Evolutionary conservation across 2,113 vertebrate species (phyloP).

Genomic region (Crotalus viridis): DNA sequence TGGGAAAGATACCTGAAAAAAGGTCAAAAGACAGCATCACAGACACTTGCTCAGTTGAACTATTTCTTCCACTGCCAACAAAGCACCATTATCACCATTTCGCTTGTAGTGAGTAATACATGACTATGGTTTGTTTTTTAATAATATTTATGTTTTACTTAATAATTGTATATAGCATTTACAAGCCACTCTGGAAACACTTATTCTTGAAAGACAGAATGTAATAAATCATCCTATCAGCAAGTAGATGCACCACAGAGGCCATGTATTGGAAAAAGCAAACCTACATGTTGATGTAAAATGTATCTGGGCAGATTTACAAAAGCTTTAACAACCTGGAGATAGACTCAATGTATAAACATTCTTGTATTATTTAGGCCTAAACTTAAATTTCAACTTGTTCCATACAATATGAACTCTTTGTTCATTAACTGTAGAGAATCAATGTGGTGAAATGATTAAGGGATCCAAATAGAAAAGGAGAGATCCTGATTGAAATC

Average conservation of each 20-base stretch:
- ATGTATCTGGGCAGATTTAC: not conserved
- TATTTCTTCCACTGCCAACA: not conserved
- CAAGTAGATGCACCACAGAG: not conserved
- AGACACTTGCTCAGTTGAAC: not conserved
- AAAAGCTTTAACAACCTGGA: not conserved
- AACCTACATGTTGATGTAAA: not conserved
- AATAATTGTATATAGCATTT: not conserved
- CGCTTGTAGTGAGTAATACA: not conserved
- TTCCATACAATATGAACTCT: not conserved
- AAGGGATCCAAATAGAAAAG: not conserved
- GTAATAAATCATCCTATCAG: not conserved
- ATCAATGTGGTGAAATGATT: not conserved
- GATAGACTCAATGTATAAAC: not conserved
- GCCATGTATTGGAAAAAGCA: not conserved
- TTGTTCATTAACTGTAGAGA: not conserved
- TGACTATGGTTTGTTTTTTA: not conserved
- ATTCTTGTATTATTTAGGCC: not conserved
- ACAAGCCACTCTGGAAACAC: not conserved
- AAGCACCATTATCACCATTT: not conserved
- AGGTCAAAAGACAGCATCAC: not conserved
- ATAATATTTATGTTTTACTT: not conserved
- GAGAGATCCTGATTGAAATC: not conserved
- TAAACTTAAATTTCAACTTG: not conserved
- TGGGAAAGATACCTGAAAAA: not conserved
- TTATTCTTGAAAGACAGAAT: not conserved